These are phyloP conservation scores for Diadegma fenestrale DNA, from an alignment of 2,888 invertebrate genomes.

Conservation along the genomic window DNA sequence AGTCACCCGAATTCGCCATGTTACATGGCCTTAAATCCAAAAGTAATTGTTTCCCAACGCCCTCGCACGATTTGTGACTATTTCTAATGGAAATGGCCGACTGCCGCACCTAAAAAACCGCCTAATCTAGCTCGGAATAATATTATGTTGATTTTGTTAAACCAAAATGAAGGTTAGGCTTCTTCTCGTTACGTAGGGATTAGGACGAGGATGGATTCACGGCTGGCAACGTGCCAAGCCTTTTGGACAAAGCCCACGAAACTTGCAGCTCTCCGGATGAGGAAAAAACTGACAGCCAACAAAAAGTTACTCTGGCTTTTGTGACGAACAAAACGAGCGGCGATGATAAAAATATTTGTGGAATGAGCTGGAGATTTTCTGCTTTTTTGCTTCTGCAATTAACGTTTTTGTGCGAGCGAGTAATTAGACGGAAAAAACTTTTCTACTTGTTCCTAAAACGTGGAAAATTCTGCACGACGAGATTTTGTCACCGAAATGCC, in stretches of 20 bases:
- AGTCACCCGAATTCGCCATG: neutral
- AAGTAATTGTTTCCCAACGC: constrained; percentile 42
- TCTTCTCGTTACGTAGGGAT: constrained; percentile 55
- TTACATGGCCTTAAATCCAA: neutral
- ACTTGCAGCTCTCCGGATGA: constrained; percentile 15
- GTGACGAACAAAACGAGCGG: constrained; percentile 11
- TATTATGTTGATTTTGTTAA: constrained; percentile 58
- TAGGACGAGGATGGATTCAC: constrained; percentile 36
- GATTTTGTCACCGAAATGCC: constrained; percentile 24
- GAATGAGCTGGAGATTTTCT: neutral
- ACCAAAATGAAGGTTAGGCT: constrained; percentile 32
- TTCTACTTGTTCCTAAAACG: neutral
- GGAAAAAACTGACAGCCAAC: constrained; percentile 14
- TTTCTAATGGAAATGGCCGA: constrained; percentile 36
- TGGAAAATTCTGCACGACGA: neutral
- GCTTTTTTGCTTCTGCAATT: neutral
- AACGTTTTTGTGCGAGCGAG: neutral
- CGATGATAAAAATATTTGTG: constrained; percentile 3
- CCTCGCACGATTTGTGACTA: constrained; percentile 35
- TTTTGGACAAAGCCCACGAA: constrained; percentile 41
- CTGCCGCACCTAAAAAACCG: constrained; percentile 57
- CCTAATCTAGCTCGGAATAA: constrained; percentile 56
- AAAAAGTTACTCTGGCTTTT: neutral
- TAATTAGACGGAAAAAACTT: neutral
- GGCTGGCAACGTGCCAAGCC: constrained; percentile 66